Percentiles rank a stretch among this genome's conserved stretches.
Evolutionary conservation across 2,113 vertebrate genomes (phyloP).

Genomic region (Limnothrissa miodon): DNA sequence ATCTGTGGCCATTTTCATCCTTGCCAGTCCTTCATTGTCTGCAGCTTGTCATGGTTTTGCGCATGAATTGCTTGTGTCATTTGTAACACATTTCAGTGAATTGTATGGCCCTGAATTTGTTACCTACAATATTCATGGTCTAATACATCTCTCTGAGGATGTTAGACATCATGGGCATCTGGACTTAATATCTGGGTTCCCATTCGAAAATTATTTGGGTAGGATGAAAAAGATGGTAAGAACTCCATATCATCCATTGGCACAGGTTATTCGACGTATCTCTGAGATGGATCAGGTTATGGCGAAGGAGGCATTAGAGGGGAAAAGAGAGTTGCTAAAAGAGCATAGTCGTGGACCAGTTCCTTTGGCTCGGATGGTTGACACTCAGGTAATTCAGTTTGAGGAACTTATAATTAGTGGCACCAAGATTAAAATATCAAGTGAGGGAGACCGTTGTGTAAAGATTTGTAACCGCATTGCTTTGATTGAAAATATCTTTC

Average conservation of each 20-base stretch:
- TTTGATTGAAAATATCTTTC: constrained; percentile 14
- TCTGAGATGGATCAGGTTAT: neutral
- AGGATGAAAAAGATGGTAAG: too few species aligned
- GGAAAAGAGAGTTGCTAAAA: constrained; percentile 26
- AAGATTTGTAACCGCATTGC: constrained; percentile 7
- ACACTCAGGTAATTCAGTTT: neutral
- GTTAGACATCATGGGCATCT: too few species aligned
- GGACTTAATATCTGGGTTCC: too few species aligned
- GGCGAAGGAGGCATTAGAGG: neutral
- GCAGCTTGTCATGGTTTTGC: too few species aligned
- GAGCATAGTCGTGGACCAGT: constrained; percentile 23
- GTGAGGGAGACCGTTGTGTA: neutral
- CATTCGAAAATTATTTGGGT: too few species aligned
- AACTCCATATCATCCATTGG: too few species aligned
- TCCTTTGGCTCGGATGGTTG: too few species aligned
- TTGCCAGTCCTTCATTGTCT: too few species aligned
- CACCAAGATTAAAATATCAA: constrained; percentile 13
- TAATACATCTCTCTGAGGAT: constrained; percentile 33
- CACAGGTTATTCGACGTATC: neutral
- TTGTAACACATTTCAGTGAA: too few species aligned
- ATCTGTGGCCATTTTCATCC: constrained; percentile 14
- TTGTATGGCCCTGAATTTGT: neutral
- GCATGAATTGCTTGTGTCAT: too few species aligned
- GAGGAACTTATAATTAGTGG: constrained; percentile 2
- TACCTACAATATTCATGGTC: constrained; percentile 32